Percentiles rank a stretch among this genome's conserved stretches.
Conservation (phyloP, 2,113 vertebrate genomes). For the Heloderma charlesbogerti region DNA sequence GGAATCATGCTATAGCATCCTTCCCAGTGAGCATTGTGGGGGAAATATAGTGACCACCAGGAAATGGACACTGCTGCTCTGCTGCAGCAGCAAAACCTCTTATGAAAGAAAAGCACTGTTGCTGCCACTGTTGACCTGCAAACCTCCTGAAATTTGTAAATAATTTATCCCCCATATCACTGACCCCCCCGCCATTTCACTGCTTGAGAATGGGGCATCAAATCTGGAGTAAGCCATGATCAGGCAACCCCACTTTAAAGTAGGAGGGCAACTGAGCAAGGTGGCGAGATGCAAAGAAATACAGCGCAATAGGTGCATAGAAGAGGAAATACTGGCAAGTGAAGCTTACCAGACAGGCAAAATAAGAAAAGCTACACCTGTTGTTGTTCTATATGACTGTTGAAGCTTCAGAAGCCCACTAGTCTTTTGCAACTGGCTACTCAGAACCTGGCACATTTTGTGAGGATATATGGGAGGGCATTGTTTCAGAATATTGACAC, state of each 20-base stretch:
- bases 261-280: neutral
- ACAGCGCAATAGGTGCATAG: neutral
- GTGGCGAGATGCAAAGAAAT: neutral
- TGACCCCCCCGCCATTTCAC: neutral
- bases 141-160: neutral
- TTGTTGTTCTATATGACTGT: neutral
- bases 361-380: neutral
- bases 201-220: no score
- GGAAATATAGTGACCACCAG: neutral
- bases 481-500: neutral
- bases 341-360: neutral
- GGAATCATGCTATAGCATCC: neutral
- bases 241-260: neutral
- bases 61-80: neutral
- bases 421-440: neutral
- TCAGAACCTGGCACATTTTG: neutral
- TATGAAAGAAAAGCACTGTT: neutral
- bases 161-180: neutral
- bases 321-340: neutral
- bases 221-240: no score
- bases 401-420: neutral
- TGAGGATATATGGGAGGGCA: neutral
- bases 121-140: neutral
- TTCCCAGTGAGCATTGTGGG: neutral
- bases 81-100: neutral